Evolutionary conservation across 2,888 invertebrate species (phyloP).

Genomic region (Notodonta dromedarius): DNA sequence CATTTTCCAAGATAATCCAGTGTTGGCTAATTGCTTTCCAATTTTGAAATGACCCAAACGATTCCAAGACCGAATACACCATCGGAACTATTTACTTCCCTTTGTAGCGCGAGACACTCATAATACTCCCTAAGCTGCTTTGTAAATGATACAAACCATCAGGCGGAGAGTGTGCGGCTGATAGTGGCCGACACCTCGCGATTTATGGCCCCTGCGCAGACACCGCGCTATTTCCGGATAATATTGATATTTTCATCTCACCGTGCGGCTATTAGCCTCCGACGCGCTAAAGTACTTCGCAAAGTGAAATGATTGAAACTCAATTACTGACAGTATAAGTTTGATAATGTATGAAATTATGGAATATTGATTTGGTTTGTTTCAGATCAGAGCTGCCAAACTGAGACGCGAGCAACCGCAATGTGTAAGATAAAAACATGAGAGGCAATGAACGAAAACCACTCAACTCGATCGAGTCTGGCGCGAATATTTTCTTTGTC

Average conservation of each 20-base stretch:
- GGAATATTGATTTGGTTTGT: conserved; percentile 25
- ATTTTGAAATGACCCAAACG: background rate
- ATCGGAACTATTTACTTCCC: conserved; percentile 28
- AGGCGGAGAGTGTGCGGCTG: conserved; percentile 73
- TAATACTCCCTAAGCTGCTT: conserved; percentile 78
- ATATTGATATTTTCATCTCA: conserved; percentile 75
- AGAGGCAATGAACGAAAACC: background rate
- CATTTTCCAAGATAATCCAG: too few relatives aligned
- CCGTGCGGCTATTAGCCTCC: conserved; percentile 71
- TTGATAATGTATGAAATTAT: conserved; percentile 6
- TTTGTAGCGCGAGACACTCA: conserved; percentile 47
- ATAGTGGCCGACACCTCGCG: conserved; percentile 78
- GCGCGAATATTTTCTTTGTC: too few relatives aligned
- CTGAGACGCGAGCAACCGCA: conserved; percentile 5
- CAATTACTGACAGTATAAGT: conserved; percentile 22
- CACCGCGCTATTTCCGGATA: conserved; percentile 74
- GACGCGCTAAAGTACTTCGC: conserved; percentile 71
- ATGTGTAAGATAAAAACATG: background rate
- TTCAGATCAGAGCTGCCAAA: conserved; percentile 20
- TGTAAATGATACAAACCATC: conserved; percentile 82
- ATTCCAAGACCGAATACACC: background rate
- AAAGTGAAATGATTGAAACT: conserved; percentile 62
- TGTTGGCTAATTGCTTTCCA: too few relatives aligned
- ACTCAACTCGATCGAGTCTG: background rate
- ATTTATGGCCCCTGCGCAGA: conserved; percentile 71